Conservation (phyloP, 1,140 invertebrate genomes). For the Himalopsyche phryganea region DNA sequence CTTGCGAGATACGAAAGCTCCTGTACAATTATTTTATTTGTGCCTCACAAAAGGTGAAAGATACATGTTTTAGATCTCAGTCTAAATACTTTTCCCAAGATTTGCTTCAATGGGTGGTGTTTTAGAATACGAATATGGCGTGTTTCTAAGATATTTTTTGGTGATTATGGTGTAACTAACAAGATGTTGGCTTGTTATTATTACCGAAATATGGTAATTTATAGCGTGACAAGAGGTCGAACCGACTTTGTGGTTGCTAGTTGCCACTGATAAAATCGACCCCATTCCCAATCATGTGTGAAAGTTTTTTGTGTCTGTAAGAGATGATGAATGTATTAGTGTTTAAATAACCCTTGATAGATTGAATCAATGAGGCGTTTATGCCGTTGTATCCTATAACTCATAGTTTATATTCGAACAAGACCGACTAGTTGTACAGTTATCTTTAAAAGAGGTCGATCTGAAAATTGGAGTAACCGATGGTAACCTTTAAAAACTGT, state of each 20-base stretch:
- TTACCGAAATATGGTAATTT: slow-evolving; percentile 25
- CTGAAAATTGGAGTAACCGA: too few relatives aligned
- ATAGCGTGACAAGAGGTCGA: slow-evolving; percentile 15
- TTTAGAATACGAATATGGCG: slow-evolving; percentile 7
- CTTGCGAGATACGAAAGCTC: too few relatives aligned
- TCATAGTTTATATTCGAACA: too few relatives aligned
- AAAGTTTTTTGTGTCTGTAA: too few relatives aligned
- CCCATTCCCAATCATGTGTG: background rate
- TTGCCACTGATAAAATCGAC: background rate
- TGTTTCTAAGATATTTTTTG: slow-evolving; percentile 12
- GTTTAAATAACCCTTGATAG: too few relatives aligned
- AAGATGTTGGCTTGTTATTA: slow-evolving; percentile 10
- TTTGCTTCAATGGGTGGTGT: background rate
- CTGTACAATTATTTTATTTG: too few relatives aligned
- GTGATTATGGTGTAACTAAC: slow-evolving; percentile 11
- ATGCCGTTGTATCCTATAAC: too few relatives aligned
- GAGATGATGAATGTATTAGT: too few relatives aligned
- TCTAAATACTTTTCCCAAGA: slow-evolving; percentile 2
- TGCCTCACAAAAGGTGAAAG: background rate
- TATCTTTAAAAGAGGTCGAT: too few relatives aligned
- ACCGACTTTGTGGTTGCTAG: background rate
- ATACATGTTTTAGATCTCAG: background rate
- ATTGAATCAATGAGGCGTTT: too few relatives aligned
- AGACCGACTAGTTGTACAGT: too few relatives aligned
- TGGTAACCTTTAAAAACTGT: too few relatives aligned